Conservation (phyloP, 2,797 vertebrate genomes). For the Acanthopagrus latus region DNA sequence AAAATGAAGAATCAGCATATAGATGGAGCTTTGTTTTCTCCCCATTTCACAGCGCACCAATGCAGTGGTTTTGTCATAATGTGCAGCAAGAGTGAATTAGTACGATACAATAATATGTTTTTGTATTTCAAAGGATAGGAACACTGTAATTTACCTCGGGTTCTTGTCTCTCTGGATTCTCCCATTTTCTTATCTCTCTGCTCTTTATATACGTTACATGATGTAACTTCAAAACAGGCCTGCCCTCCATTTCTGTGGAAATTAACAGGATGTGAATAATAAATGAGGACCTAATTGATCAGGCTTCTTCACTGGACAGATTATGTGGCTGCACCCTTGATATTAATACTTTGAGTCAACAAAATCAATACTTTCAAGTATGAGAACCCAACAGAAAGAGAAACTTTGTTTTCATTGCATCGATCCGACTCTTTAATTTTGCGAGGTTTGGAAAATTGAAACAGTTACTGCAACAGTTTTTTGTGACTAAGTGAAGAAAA, state of each 20-base stretch:
- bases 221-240: slow-evolving; percentile 40
- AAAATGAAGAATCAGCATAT: slow-evolving; percentile 75
- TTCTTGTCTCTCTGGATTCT: slow-evolving; percentile 6
- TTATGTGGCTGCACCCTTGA: slow-evolving; percentile 64
- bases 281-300: slow-evolving; percentile 79
- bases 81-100: slow-evolving; percentile 45
- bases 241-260: slow-evolving; percentile 43
- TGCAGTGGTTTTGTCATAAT: slow-evolving; percentile 57
- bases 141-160: slow-evolving; percentile 28
- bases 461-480: slow-evolving; percentile 27
- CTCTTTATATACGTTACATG: slow-evolving; percentile 39
- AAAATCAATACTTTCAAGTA: slow-evolving; percentile 64
- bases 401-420: slow-evolving; percentile 50
- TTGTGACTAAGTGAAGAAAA: slow-evolving; percentile 35
- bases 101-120: slow-evolving; percentile 56
- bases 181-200: slow-evolving; percentile 1
- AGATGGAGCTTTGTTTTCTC: slow-evolving; percentile 64
- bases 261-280: slow-evolving; percentile 75
- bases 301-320: slow-evolving; percentile 55
- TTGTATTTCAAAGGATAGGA: slow-evolving; percentile 34
- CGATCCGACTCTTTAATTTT: slow-evolving; percentile 17
- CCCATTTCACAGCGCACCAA: slow-evolving; percentile 48
- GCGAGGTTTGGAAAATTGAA: slow-evolving; percentile 23
- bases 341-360: slow-evolving; percentile 74
- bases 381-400: slow-evolving; percentile 45